Evolutionary conservation across 2,888 invertebrate genomes (phyloP), one percentile per base, ranked within the genome.

Genomic region (Leucophenga montana): DNA sequence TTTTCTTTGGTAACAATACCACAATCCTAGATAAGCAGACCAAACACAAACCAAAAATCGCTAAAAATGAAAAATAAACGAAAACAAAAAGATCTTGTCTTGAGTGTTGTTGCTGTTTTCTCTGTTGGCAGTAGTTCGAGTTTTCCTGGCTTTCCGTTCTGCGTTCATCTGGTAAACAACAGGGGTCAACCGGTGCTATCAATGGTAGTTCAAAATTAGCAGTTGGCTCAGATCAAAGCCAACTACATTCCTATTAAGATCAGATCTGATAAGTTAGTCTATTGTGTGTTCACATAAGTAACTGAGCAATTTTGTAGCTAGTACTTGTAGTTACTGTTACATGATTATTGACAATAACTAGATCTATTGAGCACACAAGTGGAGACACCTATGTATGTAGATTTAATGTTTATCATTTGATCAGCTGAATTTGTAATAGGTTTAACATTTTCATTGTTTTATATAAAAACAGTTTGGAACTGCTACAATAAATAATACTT

Each of bases 1-100:
- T 70, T 57, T 69, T 73, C 22, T 18, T 61, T 71, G 70, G 72
- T 75, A 77, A 82, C 79, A 85, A 83, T 82, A 76, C 82, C 84
- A 77, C 82, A 81, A 84, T 83, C 85, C 79, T 78, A 75, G 76
- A 79, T 82, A 82, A 81, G 78, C 76, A 67, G 73, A 57, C 73
- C 73, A 69, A 83, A 76, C 74, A 76, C 74, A 76, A 69, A 71
- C 70, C 71, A 68, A 67, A 62, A 48, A 64, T 48, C 39, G 48
- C 11, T 39, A 39, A 39, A 39, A 39, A 8, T 11, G 11, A 39
- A 39, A 1, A 39, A 39, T 1, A 8, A 39, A 39, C n/a, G 13
- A 64, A 46, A 22, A 64, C 62, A 64, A 64, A 46, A 48, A 33
- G 33, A 46, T 22, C 18, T 48, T 48, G 22, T 61, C 27, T 61